Evolutionary conservation across 2,113 vertebrate genomes (phyloP), one percentile per base, ranked within the genome.

Genomic region (Notarius lentiginosus): DNA sequence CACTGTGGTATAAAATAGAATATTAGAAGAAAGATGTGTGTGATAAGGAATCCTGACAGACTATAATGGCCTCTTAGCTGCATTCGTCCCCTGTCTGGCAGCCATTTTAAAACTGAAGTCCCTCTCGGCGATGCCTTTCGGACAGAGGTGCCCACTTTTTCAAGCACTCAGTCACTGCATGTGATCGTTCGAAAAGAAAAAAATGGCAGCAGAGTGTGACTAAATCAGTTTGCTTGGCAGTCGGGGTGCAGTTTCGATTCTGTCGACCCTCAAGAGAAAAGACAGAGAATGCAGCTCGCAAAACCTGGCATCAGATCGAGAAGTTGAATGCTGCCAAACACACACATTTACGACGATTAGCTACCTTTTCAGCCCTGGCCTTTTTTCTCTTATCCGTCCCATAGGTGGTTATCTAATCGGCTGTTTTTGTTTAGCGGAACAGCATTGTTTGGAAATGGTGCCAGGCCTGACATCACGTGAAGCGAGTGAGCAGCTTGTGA

Each of bases 41-140:
- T 94, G 95, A 95, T 95, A 95, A 96, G 95, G 95, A 95, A 95
- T 94, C 94, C 94, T 94, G 95, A 95, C 95, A 95, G 95, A 95
- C 96, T 94, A 94, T 94, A 84, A 93, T 93, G 94, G 94, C 89
- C 91, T 91, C 90, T 93, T 95, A 94, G 95, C 95, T 92, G 7
- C 93, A 58, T 95, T 95, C 95, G 95, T 95, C 94, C 94, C 94
- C 95, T 93, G 95, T 95, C 93, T 94, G 95, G 93, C 4, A 53
- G 76, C 76, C 53, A 79, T 58, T 80, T 80, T 60, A 1, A 77
- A 58, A 58, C 77, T 11, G 87, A 88, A 41, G 72, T 53, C 82
- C 87, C 75, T 86, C 83, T 86, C 56, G 22, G 65, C 14, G 49
- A 85, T 34, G 68, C 73, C 84, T 81, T 70, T 34, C 1, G 83